Evolutionary conservation across 2,113 vertebrate species (phyloP), one percentile per base, ranked within the genome.

Genomic region (Megalops atlanticus): DNA sequence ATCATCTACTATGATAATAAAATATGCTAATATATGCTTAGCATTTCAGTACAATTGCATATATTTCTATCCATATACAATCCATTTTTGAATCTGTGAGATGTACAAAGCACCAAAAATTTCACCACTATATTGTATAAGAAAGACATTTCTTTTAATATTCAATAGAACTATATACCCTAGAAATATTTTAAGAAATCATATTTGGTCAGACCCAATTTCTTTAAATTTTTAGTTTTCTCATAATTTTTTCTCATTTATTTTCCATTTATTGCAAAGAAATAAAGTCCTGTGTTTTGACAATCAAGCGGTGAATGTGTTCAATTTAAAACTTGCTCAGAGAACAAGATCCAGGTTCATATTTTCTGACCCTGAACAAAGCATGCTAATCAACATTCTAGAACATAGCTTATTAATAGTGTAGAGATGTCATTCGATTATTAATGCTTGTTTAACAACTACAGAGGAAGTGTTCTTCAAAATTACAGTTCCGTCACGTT

Each of bases 391-490:
- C 54, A 64, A 64, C 54, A 64, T 27, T 27, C 31, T 8, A 64
- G 54, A 64, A 64, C 24, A 27, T 10, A n/a, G n/a, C n/a, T 64
- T 64, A 54, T 64, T 64, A 64, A 64, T 64, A 27, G 54, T 27
- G 54, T n/a, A 27, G 54, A 27, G n/a, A n/a, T 64, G 54, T n/a
- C 21, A 64, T 64, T 64, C n/a, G 31, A 64, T 64, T 64, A 64
- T 64, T 64, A 64, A 64, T 64, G 54, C n/a, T n/a, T 64, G 54
- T 64, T 64, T 64, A 64, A 64, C 54, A 64, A 12, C 12, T 4
- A 64, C 24, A 24, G 54, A 27, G 31, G 54, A 64, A 64, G n/a
- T 64, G 54, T 64, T 64, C 70, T 72, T 74, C 72, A 43, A 74
- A 41, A 74, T n/a, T 41, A 43, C 38, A 74, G 39, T n/a, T n/a